phyloP scores from a whole-genome alignment of 2,888 invertebrate species.

The Zygaena filipendulae region DNA sequence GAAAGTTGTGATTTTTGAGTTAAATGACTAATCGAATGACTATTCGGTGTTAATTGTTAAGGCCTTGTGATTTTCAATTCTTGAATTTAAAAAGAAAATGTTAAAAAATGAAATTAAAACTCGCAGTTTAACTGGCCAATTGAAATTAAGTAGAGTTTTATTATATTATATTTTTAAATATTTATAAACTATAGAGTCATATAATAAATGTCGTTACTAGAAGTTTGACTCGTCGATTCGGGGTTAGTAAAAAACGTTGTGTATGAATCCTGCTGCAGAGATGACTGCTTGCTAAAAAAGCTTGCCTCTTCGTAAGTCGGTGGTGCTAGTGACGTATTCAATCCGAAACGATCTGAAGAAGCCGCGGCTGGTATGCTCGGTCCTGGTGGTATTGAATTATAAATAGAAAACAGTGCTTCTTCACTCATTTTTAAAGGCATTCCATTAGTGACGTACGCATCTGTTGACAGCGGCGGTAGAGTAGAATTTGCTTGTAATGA shows the following conservation, averaged over 20 bases:
- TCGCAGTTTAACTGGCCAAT: too few species aligned
- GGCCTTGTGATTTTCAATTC: too few species aligned
- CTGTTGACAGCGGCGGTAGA: slow-evolving; percentile 37
- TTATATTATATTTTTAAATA: too few species aligned
- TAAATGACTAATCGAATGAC: too few species aligned
- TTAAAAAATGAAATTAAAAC: too few species aligned
- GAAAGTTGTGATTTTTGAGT: too few species aligned
- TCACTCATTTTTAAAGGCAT: slow-evolving; percentile 47
- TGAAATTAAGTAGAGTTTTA: too few species aligned
- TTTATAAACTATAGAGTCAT: slow-evolving; percentile 40
- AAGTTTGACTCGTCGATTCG: slow-evolving; percentile 32
- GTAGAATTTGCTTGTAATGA: slow-evolving; percentile 48
- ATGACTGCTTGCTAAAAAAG: too few species aligned
- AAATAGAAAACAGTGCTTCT: slow-evolving; percentile 39
- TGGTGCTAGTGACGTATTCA: slow-evolving; percentile 27
- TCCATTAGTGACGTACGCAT: slow-evolving; percentile 56
- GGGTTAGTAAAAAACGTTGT: slow-evolving; percentile 38
- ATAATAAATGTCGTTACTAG: slow-evolving; percentile 43
- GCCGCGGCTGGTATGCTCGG: slow-evolving; percentile 38
- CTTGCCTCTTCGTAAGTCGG: slow-evolving; percentile 55
- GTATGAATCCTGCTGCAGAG: slow-evolving; percentile 46
- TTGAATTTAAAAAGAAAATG: too few species aligned
- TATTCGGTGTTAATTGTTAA: too few species aligned
- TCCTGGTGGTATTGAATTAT: slow-evolving; percentile 35
- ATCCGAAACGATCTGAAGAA: slow-evolving; percentile 41